Evolutionary conservation across 2,888 invertebrate species (phyloP).

Genomic region (Alitta virens): DNA sequence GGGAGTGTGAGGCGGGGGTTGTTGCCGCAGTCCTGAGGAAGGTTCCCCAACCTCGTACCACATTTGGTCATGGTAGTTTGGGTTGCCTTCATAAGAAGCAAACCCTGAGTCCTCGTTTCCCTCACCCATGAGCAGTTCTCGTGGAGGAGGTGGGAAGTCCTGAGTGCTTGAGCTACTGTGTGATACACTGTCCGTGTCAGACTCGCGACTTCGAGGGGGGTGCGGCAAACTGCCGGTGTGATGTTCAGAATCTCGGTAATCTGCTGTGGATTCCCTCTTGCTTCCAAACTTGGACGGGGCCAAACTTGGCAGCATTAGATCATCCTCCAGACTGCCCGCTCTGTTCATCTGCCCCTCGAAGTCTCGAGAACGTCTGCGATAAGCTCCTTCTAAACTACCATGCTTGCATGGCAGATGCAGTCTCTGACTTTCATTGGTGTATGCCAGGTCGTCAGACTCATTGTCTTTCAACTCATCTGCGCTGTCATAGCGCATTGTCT

Average conservation of each 20-base stretch:
- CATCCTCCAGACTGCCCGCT: slow-evolving; percentile 24
- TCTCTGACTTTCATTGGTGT: slow-evolving; percentile 28
- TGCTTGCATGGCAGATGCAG: slow-evolving; percentile 28
- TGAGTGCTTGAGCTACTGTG: neutral
- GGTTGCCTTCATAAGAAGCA: neutral
- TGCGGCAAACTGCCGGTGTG: slow-evolving; percentile 3
- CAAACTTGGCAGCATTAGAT: slow-evolving; percentile 22
- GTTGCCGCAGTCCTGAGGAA: slow-evolving; percentile 1
- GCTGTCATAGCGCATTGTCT: slow-evolving; percentile 52
- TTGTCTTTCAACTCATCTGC: slow-evolving; percentile 45
- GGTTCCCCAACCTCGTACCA: neutral
- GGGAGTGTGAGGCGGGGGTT: slow-evolving; percentile 19
- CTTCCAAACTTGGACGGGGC: slow-evolving; percentile 40
- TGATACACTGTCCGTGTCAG: neutral
- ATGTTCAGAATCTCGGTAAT: slow-evolving; percentile 23
- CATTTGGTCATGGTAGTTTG: neutral
- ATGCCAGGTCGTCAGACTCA: slow-evolving; percentile 25
- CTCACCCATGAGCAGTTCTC: neutral
- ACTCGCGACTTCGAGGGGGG: neutral
- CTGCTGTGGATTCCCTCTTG: slow-evolving; percentile 39
- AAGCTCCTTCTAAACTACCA: slow-evolving; percentile 48
- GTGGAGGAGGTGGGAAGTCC: neutral
- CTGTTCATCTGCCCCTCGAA: neutral
- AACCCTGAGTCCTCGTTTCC: neutral
- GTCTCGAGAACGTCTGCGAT: slow-evolving; percentile 22